Conservation (phyloP, 2,888 invertebrate species). For the Sarcophaga rosellei region DNA sequence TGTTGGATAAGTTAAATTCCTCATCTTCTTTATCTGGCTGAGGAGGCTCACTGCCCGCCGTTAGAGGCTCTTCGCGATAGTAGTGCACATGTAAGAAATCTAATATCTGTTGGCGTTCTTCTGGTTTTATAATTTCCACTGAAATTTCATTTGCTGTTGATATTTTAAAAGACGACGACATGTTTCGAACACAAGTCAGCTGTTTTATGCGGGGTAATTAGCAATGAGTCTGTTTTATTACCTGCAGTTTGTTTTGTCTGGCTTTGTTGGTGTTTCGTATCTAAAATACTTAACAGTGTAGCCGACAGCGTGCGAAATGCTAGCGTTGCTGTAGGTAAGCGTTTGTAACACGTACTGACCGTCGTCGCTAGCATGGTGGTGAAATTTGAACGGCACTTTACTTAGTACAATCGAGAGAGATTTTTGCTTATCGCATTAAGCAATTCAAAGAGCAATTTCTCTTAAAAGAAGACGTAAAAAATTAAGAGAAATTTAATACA, state of each 20-base stretch:
- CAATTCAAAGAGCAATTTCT: no score
- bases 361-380: constrained; percentile 25
- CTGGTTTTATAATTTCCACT: constrained; percentile 69
- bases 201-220: constrained; percentile 2
- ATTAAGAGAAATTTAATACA: no score
- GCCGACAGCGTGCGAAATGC: neutral
- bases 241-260: no score
- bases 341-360: neutral
- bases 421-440: no score
- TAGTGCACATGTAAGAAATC: constrained; percentile 75
- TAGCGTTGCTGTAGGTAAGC: neutral
- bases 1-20: constrained; percentile 73
- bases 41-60: constrained; percentile 73
- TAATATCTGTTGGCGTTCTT: constrained; percentile 73
- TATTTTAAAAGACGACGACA: constrained; percentile 10
- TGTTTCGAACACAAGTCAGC: constrained; percentile 19
- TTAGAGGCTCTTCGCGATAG: constrained; percentile 78
- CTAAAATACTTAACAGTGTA: neutral
- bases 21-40: constrained; percentile 75
- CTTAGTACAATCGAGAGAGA: no score
- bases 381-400: neutral
- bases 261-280: neutral
- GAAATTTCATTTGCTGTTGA: constrained; percentile 60
- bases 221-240: neutral
- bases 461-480: no score